A percentile compares a stretch with the other conserved stretches of the same genome.
phyloP scores from a whole-genome alignment of 2,113 vertebrate species.

The Oreotrochilus melanogaster region DNA sequence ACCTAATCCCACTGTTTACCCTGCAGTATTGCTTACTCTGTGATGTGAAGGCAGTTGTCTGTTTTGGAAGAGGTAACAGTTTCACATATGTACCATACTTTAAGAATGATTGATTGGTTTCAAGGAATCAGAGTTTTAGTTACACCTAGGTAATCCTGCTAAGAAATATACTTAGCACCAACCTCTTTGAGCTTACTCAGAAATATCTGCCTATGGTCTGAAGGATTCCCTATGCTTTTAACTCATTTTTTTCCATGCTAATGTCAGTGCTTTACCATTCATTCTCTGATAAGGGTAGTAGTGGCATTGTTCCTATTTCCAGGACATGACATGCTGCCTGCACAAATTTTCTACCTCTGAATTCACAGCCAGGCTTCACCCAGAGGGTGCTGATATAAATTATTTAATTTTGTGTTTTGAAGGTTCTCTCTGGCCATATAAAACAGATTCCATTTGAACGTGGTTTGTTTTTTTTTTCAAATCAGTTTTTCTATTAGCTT shows the following conservation, averaged over 20 bases:
- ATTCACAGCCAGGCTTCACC: neutral
- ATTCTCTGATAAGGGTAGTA: neutral
- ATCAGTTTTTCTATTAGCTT: neutral
- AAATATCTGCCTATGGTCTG: neutral
- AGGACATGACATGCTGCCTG: neutral
- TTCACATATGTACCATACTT: conserved; percentile 66
- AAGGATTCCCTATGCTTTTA: neutral
- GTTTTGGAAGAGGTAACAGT: conserved; percentile 39
- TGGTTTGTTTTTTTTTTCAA: neutral
- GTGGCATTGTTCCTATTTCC: neutral
- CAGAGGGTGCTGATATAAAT: neutral
- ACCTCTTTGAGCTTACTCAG: neutral
- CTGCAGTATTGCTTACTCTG: neutral
- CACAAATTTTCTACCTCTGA: neutral
- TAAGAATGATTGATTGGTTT: conserved; percentile 38
- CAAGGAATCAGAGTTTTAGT: conserved; percentile 13
- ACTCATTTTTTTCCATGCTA: neutral
- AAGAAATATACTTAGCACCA: neutral
- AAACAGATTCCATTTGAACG: neutral
- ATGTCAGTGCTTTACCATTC: neutral
- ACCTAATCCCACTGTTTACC: neutral
- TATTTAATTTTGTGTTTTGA: neutral
- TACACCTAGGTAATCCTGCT: conserved; percentile 5
- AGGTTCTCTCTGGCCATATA: neutral
- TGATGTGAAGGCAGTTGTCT: conserved; percentile 37